phyloP scores from a whole-genome alignment of 23 tunicate genomes.

The Halocynthia roretzi region DNA sequence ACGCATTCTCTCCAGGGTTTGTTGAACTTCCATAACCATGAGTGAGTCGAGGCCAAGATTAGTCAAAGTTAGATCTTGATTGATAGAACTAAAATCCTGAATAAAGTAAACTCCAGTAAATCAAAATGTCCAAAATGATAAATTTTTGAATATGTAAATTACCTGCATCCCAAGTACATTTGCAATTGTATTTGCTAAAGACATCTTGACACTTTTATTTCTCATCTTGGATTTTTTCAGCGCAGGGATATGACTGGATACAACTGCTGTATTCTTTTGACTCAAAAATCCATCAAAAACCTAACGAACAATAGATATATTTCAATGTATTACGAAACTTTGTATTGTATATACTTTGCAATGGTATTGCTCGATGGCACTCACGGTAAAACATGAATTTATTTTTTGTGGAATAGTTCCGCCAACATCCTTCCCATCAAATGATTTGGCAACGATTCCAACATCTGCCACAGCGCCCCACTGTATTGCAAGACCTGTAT shows the following conservation, averaged over 20 bases:
- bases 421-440: too few species aligned
- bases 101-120: not conserved
- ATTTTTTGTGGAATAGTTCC: too few species aligned
- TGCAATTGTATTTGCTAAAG: conserved; percentile 10
- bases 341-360: too few species aligned
- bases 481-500: too few species aligned
- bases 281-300: conserved; percentile 20
- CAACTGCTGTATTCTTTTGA: conserved; percentile 15
- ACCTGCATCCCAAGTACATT: conserved; percentile 33
- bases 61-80: conserved; percentile 1
- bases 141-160: not conserved
- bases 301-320: conserved; percentile 9
- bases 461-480: too few species aligned
- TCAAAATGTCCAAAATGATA: not conserved
- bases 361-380: not conserved
- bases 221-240: not conserved
- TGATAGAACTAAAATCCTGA: conserved; percentile 10
- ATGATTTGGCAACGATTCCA: too few species aligned
- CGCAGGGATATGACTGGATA: conserved; percentile 19
- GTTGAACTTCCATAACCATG: conserved; percentile 24
- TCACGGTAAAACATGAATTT: too few species aligned
- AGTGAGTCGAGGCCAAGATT: conserved; percentile 31
- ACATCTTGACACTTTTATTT: not conserved
- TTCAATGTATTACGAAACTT: not conserved
- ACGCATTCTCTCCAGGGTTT: conserved; percentile 13